Conservation (phyloP, 2,888 invertebrate species). For the Minunthozetes semirufus region DNA sequence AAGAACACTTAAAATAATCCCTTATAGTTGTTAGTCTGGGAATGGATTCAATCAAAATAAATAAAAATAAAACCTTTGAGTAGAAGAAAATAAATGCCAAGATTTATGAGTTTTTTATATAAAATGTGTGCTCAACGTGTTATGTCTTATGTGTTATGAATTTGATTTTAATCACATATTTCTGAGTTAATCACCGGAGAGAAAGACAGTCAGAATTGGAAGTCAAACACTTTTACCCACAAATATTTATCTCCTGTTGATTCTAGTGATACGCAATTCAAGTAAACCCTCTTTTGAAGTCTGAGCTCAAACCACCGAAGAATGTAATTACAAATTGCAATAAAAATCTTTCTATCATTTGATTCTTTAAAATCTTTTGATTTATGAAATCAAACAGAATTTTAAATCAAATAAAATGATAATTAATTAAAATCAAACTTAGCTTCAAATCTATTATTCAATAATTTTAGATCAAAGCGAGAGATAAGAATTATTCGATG, state of each 20-base stretch:
- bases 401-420: not conserved
- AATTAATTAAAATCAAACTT: not conserved
- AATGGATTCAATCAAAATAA: too few relatives aligned
- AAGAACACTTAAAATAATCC: too few relatives aligned
- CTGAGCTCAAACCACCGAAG: not conserved
- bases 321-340: not conserved
- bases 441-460: too few relatives aligned
- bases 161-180: not conserved
- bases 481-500: not conserved
- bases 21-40: too few relatives aligned
- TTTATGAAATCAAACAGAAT: not conserved
- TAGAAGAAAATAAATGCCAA: too few relatives aligned
- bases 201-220: not conserved
- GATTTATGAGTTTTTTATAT: not conserved
- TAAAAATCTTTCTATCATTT: too few relatives aligned
- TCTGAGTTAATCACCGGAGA: not conserved
- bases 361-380: too few relatives aligned
- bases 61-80: too few relatives aligned
- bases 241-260: slow-evolving; percentile 1
- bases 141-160: slow-evolving; percentile 12
- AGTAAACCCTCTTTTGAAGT: not conserved
- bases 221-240: not conserved
- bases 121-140: not conserved
- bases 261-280: not conserved
- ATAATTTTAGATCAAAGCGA: too few relatives aligned